Base-by-base conservation (phyloP, 2,113 vertebrate species). In the Ceyx cyanopectus region DNA sequence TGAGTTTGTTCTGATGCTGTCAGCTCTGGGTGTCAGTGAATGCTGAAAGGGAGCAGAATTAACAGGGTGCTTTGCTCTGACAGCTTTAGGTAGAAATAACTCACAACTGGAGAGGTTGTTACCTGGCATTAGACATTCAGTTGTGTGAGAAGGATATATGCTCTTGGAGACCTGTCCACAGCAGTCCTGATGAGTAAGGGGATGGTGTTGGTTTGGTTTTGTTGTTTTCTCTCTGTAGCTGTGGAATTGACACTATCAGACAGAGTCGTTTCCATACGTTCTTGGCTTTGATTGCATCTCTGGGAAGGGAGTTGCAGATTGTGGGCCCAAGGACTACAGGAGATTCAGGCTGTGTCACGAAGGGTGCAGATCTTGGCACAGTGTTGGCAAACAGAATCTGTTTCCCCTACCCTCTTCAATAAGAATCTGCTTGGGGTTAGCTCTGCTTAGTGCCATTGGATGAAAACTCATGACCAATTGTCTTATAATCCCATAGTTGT, bases 41-140 rank as follows among this genome's bases (percentile, higher is more conserved):
- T 53, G 58, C 70, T 86, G 89, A 94, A 85, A 32, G 65, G 72
- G 89, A 94, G 88, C 85, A 92, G 83, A 93, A 90, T 45, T 90
- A 65, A 81, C 41, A 23, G 2, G 16, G 23, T 77, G 61, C 61
- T 95, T 93, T 78, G 22, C 58, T 40, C n/a, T 70, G 80, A 43
- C 29, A 70, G 45, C 80, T 95, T 87, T 81, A 60, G 54, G 54
- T 76, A 63, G 50, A 78, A 86, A 83, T 87, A 91, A 67, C 72
- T 46, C 37, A 43, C 27, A 66, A 37, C 29, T 58, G 50, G 58
- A 91, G 89, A 70, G 37, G 43, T 90, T 4, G 3, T 80, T 93
- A 54, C 34, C 63, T 69, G 80, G 22, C 34, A 6, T 81, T 40
- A 66, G 16, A 17, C 20, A 32, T 86, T 84, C 61, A 61, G n/a